Evolutionary conservation across 2,797 vertebrate genomes (phyloP), one percentile per base, ranked within the genome.

Genomic region (Typhlichthys subterraneus): DNA sequence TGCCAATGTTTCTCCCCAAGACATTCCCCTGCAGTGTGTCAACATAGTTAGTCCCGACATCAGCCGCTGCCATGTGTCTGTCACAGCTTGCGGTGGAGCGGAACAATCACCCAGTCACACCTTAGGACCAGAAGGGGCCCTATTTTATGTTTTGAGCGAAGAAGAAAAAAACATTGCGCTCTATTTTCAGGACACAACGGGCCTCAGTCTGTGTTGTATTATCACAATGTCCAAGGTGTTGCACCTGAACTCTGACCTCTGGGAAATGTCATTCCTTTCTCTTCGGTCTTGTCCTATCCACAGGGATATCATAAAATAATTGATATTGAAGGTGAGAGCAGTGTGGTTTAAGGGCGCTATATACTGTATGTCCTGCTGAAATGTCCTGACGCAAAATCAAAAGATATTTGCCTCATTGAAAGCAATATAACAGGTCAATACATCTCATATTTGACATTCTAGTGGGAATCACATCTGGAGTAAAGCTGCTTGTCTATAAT

Each of bases 81-180:
- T 58, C 76, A 12, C 85, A 76, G 84, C 77, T 72, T 72, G 79
- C 59, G 69, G 67, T 47, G 31, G 70, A 77, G 74, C 76, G 73
- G 73, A 85, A 84, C 69, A 84, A 85, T 87, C 81, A 82, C 19
- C 63, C 75, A 72, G 76, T 82, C 84, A 77, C 85, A 86, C 83
- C 79, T 82, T 75, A 15, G 60, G 53, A 85, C 59, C 81, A 83
- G 73, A 74, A 75, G 67, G 76, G 68, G 67, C 61, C 61, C 50
- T 1, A 59, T 71, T 73, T 63, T 76, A 59, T 61, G 8, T 59
- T 52, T 62, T 12, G 46, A n/a, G 46, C 0, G n/a, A 12, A 12
- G 23, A 52, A 58, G 65, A 52, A 45, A 61, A 66, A 61, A 75
- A 63, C 59, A 38, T 4, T 1, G 33, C 1, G 7, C 59, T 74